Evolutionary conservation across 2,888 invertebrate genomes (phyloP).

Genomic region (Eristalis intricaria): DNA sequence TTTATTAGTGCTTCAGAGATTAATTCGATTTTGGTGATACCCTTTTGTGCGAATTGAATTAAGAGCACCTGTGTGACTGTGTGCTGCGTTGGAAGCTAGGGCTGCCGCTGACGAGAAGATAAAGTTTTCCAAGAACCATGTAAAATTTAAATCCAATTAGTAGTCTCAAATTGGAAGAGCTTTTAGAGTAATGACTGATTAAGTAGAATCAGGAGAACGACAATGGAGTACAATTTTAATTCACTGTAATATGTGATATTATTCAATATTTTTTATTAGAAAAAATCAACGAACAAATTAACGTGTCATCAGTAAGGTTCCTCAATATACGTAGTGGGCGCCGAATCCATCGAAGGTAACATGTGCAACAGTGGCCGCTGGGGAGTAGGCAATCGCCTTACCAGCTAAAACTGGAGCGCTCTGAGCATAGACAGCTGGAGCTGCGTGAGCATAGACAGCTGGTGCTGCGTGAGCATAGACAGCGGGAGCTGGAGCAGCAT

Average conservation of each 20-base stretch:
- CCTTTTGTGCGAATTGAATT: constrained; percentile 44
- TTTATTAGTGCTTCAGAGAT: constrained; percentile 19
- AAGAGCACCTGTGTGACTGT: constrained; percentile 35
- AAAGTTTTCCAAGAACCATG: neutral
- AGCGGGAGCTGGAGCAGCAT: constrained; percentile 75
- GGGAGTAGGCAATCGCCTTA: constrained; percentile 79
- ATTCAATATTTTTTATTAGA: constrained; percentile 13
- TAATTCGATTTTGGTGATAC: constrained; percentile 53
- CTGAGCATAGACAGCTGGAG: neutral
- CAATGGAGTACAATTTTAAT: neutral
- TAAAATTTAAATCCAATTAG: constrained; percentile 46
- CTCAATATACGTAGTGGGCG: constrained; percentile 84
- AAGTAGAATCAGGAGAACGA: neutral
- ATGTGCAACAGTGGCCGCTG: constrained; percentile 84
- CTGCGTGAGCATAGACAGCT: constrained; percentile 64
- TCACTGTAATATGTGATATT: neutral
- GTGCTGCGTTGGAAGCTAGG: neutral
- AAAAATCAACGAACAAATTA: constrained; percentile 19
- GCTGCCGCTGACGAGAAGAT: neutral
- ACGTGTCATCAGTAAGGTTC: neutral
- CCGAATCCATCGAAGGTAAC: constrained; percentile 84
- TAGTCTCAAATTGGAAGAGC: constrained; percentile 3
- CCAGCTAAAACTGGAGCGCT: constrained; percentile 75
- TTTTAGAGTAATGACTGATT: constrained; percentile 22
- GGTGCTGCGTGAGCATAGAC: constrained; percentile 73